Percentiles rank a stretch among this genome's conserved stretches.
These are phyloP conservation scores for Odontocolon sp. DNA, from an alignment of 2,888 invertebrate genomes.

Conservation along the genomic window DNA sequence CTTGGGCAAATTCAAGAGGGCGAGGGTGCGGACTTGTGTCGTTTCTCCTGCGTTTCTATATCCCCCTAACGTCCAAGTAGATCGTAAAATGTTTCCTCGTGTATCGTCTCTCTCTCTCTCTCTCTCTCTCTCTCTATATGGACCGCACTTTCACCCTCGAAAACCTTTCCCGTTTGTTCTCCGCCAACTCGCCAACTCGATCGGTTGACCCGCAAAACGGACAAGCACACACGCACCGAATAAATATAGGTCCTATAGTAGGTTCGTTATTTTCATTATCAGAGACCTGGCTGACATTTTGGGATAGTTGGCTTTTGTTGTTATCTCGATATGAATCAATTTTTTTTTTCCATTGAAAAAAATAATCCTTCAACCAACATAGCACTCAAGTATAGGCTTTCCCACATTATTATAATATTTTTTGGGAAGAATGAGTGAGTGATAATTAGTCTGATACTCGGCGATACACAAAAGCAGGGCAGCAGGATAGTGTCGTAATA, in stretches of 20 bases:
- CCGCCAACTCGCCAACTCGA: conserved; percentile 59
- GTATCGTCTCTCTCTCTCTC: conserved; percentile 24
- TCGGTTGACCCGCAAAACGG: conserved; percentile 53
- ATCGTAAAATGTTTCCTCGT: conserved; percentile 54
- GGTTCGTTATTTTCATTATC: conserved; percentile 7
- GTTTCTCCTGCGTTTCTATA: conserved; percentile 5
- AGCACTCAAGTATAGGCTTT: no score
- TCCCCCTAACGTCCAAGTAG: conserved; percentile 27
- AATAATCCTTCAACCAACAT: no score
- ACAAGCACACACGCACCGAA: conserved; percentile 32
- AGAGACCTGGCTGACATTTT: conserved; percentile 14
- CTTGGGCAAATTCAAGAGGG: conserved; percentile 43
- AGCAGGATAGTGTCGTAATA: conserved; percentile 47
- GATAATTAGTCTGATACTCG: no score
- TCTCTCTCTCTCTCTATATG: conserved; percentile 20
- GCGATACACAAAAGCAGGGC: conserved; percentile 8
- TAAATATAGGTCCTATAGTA: conserved; percentile 21
- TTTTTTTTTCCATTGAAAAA: not conserved
- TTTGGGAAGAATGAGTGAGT: no score
- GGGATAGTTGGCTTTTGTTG: conserved; percentile 18
- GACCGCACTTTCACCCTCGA: conserved; percentile 8
- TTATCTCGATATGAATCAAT: not conserved
- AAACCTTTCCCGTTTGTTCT: conserved; percentile 59
- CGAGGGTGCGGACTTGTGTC: conserved; percentile 9
- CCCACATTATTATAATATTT: no score